Base-by-base conservation (phyloP, 2,888 invertebrate genomes). In the Glyphotaelius pellucidus region DNA sequence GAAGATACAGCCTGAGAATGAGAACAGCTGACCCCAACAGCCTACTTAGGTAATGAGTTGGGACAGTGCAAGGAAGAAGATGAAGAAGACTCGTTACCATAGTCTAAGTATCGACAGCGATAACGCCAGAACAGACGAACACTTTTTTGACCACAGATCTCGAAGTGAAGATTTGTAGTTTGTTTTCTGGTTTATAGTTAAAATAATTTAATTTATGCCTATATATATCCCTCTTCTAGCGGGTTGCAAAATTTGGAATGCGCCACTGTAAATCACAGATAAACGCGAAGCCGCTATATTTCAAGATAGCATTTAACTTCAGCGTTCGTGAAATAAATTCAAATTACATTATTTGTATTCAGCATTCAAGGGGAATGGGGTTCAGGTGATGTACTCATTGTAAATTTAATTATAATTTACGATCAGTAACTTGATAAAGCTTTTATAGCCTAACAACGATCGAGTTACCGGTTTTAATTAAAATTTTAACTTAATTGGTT, bases 181-280 rank as follows among this genome's bases (percentile, higher is more conserved):
- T 11, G 14, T 47, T 47, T 47, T 47, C 12, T 47, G 42, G 14
- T 47, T 47, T 0, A 47, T 14, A 14, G 12, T 47, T 14, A 14
- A 52, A 19, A 67, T 19, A 19, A 7, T 19, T 19, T 67, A 25
- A 67, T 67, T 52, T 19, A 4, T 2, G 52, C 4, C 52, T 38
- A 42, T 9, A 9, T 67, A 67, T n/a, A 9, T 67, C 67, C 67
- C 25, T 67, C 67, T 67, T 67, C 67, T 67, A 9, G 67, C n/a
- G 9, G 67, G 5, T 67, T 9, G 25, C 25, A 67, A 67, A 67
- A 67, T 67, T 67, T 67, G 25, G 67, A 67, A 67, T 67, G 67
- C 67, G 67, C 67, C 67, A 67, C 67, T 67, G 67, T 67, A 67
- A 67, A 67, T 67, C 67, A 67, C 67, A 67, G 67, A 67, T 67